Conservation (phyloP, 2,113 vertebrate genomes). For the Bos javanicus region DNA sequence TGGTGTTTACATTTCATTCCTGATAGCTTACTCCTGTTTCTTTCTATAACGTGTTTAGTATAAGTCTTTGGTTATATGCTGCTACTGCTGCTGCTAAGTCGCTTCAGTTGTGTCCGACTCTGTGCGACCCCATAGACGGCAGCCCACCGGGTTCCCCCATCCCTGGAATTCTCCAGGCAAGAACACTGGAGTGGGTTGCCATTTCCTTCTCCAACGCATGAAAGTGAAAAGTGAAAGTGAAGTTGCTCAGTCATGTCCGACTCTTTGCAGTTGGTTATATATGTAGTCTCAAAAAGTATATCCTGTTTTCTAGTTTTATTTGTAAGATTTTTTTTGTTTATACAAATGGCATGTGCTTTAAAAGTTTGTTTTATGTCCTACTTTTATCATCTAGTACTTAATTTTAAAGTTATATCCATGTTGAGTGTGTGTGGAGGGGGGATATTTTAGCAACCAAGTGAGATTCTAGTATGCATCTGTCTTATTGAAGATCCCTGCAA, state of each 20-base stretch:
- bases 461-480: not conserved
- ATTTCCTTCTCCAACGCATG: no score
- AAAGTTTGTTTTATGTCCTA: not conserved
- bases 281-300: not conserved
- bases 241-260: no score
- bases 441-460: not conserved
- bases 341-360: not conserved
- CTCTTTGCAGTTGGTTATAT: not conserved
- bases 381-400: not conserved
- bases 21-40: not conserved
- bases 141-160: no score
- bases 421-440: not conserved
- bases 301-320: not conserved
- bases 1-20: not conserved
- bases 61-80: not conserved
- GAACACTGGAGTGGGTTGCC: no score
- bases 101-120: no score
- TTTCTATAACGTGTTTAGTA: not conserved
- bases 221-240: no score
- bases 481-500: not conserved
- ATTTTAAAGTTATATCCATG: not conserved
- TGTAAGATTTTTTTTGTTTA: not conserved
- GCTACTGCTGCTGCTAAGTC: no score
- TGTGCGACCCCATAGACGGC: no score
- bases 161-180: no score